These are phyloP conservation scores for Ptilorrhoa leucosticta DNA, from an alignment of 2,113 vertebrate genomes.

Conservation along the genomic window DNA sequence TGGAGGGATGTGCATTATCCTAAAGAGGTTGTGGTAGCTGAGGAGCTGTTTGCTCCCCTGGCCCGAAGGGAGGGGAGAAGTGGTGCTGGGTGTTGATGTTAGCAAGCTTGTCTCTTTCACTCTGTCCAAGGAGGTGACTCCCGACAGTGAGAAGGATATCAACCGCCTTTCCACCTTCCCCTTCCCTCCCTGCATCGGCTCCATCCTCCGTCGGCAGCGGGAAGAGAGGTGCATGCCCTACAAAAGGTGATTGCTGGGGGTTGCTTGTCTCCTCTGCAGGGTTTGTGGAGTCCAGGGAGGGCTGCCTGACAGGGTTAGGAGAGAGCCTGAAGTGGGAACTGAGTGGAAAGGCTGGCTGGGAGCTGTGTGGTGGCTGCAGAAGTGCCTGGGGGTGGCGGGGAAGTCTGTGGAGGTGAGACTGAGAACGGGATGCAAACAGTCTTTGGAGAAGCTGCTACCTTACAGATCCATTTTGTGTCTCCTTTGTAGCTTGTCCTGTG, in stretches of 20 bases:
- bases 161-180: conserved; percentile 92
- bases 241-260: conserved; percentile 62
- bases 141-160: conserved; percentile 85
- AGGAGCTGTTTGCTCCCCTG: background rate
- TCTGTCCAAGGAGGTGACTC: conserved; percentile 58
- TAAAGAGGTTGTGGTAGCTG: background rate
- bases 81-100: background rate
- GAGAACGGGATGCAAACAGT: background rate
- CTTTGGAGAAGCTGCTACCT: background rate
- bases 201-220: conserved; percentile 83
- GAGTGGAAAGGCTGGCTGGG: background rate
- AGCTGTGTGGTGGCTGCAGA: background rate
- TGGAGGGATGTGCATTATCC: background rate
- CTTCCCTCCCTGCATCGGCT: conserved; percentile 88
- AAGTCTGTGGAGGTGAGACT: background rate
- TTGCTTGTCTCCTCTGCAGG: background rate
- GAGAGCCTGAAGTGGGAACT: background rate
- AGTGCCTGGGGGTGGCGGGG: background rate
- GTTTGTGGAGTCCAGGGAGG: background rate
- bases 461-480: conserved; percentile 11
- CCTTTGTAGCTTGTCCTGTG: conserved; percentile 52
- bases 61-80: background rate
- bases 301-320: background rate
- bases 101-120: background rate
- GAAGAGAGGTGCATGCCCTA: conserved; percentile 64